Evolutionary conservation across 2,888 invertebrate species (phyloP).

Genomic region (Seira sanloemensis): DNA sequence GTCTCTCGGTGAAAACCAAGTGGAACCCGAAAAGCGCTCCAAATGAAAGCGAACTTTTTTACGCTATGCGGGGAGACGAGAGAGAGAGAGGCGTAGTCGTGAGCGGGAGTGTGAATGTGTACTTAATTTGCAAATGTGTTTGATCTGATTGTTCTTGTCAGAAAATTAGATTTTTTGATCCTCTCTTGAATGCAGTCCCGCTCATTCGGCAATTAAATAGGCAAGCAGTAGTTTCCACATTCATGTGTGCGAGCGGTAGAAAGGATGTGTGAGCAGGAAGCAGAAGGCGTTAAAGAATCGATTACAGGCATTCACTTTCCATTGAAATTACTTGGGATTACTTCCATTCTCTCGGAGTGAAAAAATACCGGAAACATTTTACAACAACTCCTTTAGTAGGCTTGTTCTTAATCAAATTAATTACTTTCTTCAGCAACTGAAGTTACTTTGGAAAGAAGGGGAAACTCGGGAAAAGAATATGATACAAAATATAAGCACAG

Average conservation of each 20-base stretch:
- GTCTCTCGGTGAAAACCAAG: neutral
- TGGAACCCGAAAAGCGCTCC: too few relatives aligned
- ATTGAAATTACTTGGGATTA: too few relatives aligned
- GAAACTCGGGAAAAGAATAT: neutral
- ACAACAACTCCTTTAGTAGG: too few relatives aligned
- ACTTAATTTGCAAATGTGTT: slow-evolving; percentile 23
- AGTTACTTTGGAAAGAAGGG: too few relatives aligned
- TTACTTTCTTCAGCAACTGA: slow-evolving; percentile 5
- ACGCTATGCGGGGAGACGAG: neutral
- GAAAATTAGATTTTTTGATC: slow-evolving; percentile 46
- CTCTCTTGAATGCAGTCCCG: neutral
- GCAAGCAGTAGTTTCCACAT: too few relatives aligned
- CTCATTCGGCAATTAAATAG: neutral
- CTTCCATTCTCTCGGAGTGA: too few relatives aligned
- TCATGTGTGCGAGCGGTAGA: too few relatives aligned
- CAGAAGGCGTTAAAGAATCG: too few relatives aligned
- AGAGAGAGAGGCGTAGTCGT: neutral
- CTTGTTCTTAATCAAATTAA: neutral
- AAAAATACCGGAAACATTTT: too few relatives aligned
- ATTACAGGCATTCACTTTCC: too few relatives aligned
- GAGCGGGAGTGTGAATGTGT: slow-evolving; percentile 8
- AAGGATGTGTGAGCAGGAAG: too few relatives aligned
- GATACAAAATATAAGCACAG: neutral
- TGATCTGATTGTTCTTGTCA: slow-evolving; percentile 57
- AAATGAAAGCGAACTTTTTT: neutral